A percentile compares a stretch with the other conserved stretches of the same genome.
These are phyloP conservation scores for Idaea aversata DNA, from an alignment of 2,888 invertebrate genomes.

Conservation along the genomic window DNA sequence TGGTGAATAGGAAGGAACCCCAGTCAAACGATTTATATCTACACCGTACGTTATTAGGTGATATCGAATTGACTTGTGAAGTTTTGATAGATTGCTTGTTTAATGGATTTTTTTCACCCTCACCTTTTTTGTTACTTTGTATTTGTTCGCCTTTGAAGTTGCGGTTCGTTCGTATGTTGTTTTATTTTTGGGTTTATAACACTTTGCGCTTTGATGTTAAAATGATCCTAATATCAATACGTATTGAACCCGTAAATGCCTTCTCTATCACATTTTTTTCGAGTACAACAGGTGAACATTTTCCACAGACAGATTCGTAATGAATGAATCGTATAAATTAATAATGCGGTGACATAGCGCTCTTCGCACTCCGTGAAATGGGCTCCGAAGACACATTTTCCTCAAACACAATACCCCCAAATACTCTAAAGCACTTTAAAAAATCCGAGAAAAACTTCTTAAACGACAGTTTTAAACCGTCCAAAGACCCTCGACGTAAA, in stretches of 20 bases:
- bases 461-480: conserved; percentile 31
- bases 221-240: neutral
- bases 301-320: neutral
- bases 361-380: conserved; percentile 19
- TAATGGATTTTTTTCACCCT: conserved; percentile 17
- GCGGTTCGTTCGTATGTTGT: neutral
- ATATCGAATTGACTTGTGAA: conserved; percentile 23
- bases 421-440: conserved; percentile 22
- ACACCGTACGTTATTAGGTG: conserved; percentile 20
- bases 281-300: neutral
- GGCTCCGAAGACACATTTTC: conserved; percentile 20
- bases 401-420: conserved; percentile 20
- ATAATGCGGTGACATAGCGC: neutral
- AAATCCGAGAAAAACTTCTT: conserved; percentile 25
- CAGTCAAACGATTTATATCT: neutral
- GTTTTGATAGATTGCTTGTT: conserved; percentile 24
- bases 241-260: neutral
- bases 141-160: conserved; percentile 2
- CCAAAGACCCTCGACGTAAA: conserved; percentile 29
- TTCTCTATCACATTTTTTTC: neutral
- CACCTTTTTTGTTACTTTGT: conserved; percentile 9
- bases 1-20: conserved; percentile 19
- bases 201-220: neutral
- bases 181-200: neutral
- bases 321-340: neutral